These are phyloP conservation scores for Buteo buteo DNA, from an alignment of 2,113 vertebrate species.

Conservation along the genomic window DNA sequence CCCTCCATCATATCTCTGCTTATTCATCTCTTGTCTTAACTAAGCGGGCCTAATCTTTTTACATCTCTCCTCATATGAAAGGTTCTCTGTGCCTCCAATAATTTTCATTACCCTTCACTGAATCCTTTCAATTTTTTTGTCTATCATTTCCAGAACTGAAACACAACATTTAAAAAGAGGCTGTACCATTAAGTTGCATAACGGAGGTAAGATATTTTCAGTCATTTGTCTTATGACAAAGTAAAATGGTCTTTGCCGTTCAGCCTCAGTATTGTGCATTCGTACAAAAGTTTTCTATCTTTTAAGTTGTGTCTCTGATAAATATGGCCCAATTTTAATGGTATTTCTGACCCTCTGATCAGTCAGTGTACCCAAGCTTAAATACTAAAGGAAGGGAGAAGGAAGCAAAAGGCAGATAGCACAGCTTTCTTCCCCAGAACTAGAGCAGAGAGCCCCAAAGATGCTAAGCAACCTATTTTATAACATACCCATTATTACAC, in stretches of 20 bases:
- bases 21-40: constrained; percentile 51
- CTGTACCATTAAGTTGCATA: background rate
- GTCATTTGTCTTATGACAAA: background rate
- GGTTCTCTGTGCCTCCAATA: background rate
- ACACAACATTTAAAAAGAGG: background rate
- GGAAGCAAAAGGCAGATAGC: background rate
- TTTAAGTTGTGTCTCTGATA: background rate
- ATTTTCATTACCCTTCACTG: constrained; percentile 32
- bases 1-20: background rate
- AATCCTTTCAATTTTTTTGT: background rate
- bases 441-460: background rate
- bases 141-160: constrained; percentile 12
- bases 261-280: background rate
- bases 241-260: background rate
- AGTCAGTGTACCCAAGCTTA: background rate
- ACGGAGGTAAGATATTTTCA: background rate
- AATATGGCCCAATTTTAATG: background rate
- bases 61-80: constrained; percentile 25
- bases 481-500: background rate
- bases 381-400: background rate
- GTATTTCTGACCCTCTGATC: background rate
- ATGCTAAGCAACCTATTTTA: constrained; percentile 5
- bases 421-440: background rate
- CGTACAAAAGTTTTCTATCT: background rate
- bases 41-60: constrained; percentile 26